Evolutionary conservation across 2,888 invertebrate genomes (phyloP).

Genomic region (Magallana nippona): DNA sequence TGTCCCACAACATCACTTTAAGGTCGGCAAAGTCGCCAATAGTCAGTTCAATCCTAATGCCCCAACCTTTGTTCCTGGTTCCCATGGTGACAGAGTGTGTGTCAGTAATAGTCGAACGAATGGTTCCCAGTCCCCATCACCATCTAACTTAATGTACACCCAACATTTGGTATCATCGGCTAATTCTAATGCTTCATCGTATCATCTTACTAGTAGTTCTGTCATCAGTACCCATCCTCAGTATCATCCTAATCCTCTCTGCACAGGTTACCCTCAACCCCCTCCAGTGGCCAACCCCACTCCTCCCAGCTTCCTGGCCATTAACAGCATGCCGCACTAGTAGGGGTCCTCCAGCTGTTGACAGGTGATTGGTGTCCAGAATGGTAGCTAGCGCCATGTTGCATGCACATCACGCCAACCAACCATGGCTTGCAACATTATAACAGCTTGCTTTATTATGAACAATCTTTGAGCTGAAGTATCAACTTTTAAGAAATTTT

Average conservation of each 20-base stretch:
- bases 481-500: no score
- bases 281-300: slow-evolving; percentile 6
- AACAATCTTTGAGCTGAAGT: no score
- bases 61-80: slow-evolving; percentile 64
- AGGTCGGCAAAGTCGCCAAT: neutral
- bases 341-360: neutral
- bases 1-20: slow-evolving; percentile 49
- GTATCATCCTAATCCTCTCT: slow-evolving; percentile 41
- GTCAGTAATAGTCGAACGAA: slow-evolving; percentile 39
- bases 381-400: no score
- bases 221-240: slow-evolving; percentile 35
- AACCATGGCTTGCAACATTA: no score
- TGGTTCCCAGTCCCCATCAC: neutral
- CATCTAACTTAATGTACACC: neutral
- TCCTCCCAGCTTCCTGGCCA: neutral
- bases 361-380: neutral
- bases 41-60: slow-evolving; percentile 63
- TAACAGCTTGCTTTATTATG: no score
- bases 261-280: slow-evolving; percentile 37
- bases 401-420: no score
- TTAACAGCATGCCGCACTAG: slow-evolving; percentile 32
- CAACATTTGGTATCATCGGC: slow-evolving; percentile 15
- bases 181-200: slow-evolving; percentile 15
- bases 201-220: slow-evolving; percentile 30
- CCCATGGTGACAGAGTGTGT: slow-evolving; percentile 53